phyloP scores from a whole-genome alignment of 2,797 vertebrate genomes.

The Sebastes kiyomatsui region DNA sequence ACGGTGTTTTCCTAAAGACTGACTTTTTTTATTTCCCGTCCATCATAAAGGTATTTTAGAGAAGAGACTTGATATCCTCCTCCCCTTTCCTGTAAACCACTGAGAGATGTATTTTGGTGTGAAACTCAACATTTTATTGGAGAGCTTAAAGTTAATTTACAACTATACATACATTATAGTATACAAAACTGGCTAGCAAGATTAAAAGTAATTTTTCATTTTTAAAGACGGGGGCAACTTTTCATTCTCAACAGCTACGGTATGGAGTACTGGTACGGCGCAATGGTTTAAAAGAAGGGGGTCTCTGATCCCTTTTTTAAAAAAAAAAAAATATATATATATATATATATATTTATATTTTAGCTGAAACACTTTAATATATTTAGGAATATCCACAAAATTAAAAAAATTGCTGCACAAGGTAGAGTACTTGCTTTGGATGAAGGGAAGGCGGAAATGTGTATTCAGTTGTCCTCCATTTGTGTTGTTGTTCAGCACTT shows the following conservation, averaged over 20 bases:
- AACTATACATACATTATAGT: neutral
- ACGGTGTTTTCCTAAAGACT: constrained; percentile 26
- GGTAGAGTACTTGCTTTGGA: no score
- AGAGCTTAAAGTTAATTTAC: neutral
- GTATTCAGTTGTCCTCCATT: no score
- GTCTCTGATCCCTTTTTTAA: neutral
- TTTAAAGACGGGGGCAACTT: neutral
- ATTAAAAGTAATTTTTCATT: neutral
- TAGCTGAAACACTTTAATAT: no score
- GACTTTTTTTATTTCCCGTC: constrained; percentile 7
- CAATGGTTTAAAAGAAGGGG: neutral
- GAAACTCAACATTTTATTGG: neutral
- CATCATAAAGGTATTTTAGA: constrained; percentile 26
- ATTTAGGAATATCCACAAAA: no score
- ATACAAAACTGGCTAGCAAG: neutral
- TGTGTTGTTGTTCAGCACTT: no score
- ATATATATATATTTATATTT: no score
- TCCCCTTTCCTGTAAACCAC: neutral
- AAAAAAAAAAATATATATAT: no score
- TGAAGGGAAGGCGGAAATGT: no score
- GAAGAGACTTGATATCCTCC: neutral
- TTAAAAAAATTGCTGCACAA: no score
- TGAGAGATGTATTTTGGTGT: neutral
- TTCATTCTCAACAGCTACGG: neutral
- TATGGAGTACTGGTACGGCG: no score